phyloP scores from a whole-genome alignment of 2,888 invertebrate genomes.

The Crocallis elinguaria region DNA sequence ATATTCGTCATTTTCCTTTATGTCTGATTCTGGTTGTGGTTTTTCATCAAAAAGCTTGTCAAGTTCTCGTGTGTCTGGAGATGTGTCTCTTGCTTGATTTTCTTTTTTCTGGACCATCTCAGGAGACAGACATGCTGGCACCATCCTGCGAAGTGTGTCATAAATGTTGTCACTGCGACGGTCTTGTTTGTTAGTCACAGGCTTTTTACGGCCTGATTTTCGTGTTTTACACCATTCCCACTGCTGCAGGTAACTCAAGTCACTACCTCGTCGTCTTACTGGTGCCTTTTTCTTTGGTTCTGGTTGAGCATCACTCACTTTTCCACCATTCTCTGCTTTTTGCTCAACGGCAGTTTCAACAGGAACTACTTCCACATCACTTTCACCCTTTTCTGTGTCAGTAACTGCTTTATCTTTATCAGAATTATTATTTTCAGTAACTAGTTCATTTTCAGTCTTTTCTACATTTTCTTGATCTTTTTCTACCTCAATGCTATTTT shows the following conservation, averaged over 20 bases:
- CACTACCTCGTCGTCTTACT: slow-evolving; percentile 88
- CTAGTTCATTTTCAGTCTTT: slow-evolving; percentile 59
- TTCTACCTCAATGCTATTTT: slow-evolving; percentile 48
- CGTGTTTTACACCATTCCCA: slow-evolving; percentile 91
- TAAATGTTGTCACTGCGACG: slow-evolving; percentile 87
- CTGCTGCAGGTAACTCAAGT: slow-evolving; percentile 88
- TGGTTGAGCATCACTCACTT: slow-evolving; percentile 34
- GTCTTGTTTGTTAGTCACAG: slow-evolving; percentile 83
- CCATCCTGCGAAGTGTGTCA: slow-evolving; percentile 87
- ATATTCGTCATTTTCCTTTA: slow-evolving; percentile 72
- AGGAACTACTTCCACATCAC: slow-evolving; percentile 62
- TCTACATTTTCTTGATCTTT: slow-evolving; percentile 51
- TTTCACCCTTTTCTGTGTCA: slow-evolving; percentile 67
- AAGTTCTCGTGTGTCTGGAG: slow-evolving; percentile 86
- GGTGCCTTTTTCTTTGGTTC: slow-evolving; percentile 79
- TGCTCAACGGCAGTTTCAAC: slow-evolving; percentile 48
- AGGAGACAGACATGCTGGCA: slow-evolving; percentile 85
- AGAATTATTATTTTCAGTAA: slow-evolving; percentile 72
- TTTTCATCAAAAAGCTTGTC: slow-evolving; percentile 86
- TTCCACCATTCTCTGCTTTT: slow-evolving; percentile 40
- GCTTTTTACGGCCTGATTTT: slow-evolving; percentile 78
- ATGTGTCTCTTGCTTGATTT: slow-evolving; percentile 79
- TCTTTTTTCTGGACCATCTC: slow-evolving; percentile 68
- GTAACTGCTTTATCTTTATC: slow-evolving; percentile 73
- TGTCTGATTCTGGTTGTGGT: slow-evolving; percentile 46